Percentiles rank a stretch among this genome's conserved stretches.
Evolutionary conservation across 2,888 invertebrate genomes (phyloP).

Genomic region (Drosophila neonasuta): DNA sequence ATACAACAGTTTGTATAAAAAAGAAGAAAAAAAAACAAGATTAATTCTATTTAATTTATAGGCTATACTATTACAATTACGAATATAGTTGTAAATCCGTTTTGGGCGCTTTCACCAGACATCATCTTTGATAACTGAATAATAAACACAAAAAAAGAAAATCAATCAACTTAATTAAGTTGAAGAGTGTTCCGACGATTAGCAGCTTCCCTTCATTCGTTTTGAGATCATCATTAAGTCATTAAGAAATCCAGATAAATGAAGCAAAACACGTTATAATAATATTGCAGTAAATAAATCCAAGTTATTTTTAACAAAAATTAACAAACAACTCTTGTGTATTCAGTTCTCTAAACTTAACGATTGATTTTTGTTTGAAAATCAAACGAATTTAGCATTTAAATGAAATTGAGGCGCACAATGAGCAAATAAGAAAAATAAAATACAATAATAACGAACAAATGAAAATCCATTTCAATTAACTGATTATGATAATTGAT

Average conservation of each 20-base stretch:
- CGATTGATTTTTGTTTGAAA: conserved; percentile 37
- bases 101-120: conserved; percentile 53
- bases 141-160: background rate
- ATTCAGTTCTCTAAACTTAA: conserved; percentile 22
- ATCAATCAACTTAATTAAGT: conserved; percentile 1
- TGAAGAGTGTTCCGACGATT: conserved; percentile 29
- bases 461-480: conserved; percentile 24
- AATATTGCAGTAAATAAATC: conserved; percentile 52
- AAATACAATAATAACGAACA: conserved; percentile 17
- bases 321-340: conserved; percentile 33
- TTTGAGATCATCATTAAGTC: conserved; percentile 20
- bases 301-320: conserved; percentile 57
- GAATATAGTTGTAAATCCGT: conserved; percentile 66
- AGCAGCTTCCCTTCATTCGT: conserved; percentile 13
- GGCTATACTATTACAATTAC: conserved; percentile 55
- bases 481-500: conserved; percentile 13
- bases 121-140: conserved; percentile 25
- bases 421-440: conserved; percentile 37
- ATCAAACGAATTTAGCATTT: conserved; percentile 57
- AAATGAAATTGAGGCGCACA: conserved; percentile 67
- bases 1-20: conserved; percentile 52
- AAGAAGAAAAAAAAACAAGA: conserved; percentile 30
- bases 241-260: conserved; percentile 17
- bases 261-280: conserved; percentile 34
- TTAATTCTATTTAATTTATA: conserved; percentile 72